A percentile compares a stretch with the other conserved stretches of the same genome.
phyloP scores from a whole-genome alignment of 2,888 invertebrate species.

The Drosophila engyochracea region DNA sequence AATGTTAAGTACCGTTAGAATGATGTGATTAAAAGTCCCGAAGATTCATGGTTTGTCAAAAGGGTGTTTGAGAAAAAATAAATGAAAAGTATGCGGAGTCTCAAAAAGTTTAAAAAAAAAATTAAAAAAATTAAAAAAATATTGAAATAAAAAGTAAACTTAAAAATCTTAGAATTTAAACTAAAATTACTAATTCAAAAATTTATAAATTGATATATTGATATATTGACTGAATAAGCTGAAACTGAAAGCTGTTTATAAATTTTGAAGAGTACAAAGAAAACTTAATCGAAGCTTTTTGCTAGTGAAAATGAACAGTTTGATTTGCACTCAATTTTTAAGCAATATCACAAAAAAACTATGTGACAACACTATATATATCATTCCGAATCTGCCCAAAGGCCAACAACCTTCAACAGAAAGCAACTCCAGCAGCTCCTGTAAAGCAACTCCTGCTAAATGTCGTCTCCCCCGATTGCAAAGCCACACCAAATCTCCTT shows the following conservation, averaged over 20 bases:
- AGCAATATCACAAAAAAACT: conserved; percentile 3
- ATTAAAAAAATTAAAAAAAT: neutral
- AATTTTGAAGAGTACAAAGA: accelerated
- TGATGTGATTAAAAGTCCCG: neutral
- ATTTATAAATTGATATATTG: neutral
- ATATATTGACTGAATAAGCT: neutral
- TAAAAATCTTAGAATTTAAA: neutral
- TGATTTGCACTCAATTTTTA: neutral
- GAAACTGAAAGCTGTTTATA: neutral
- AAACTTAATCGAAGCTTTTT: neutral
- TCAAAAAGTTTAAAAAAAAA: neutral
- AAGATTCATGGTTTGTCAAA: neutral
- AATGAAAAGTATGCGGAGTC: accelerated
- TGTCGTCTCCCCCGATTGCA: conserved; percentile 42
- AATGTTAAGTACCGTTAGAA: neutral
- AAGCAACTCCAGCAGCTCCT: conserved; percentile 26
- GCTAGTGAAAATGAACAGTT: neutral
- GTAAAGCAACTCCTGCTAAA: conserved; percentile 17
- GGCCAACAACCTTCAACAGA: conserved; percentile 68
- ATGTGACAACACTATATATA: conserved; percentile 32
- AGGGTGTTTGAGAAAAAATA: neutral
- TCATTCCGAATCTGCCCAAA: conserved; percentile 58
- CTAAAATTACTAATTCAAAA: neutral
- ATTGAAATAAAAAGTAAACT: neutral
- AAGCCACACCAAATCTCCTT: conserved; percentile 68